These are phyloP conservation scores for Drepanosiphum platanoidis DNA, from an alignment of 2,888 invertebrate genomes.

Conservation along the genomic window DNA sequence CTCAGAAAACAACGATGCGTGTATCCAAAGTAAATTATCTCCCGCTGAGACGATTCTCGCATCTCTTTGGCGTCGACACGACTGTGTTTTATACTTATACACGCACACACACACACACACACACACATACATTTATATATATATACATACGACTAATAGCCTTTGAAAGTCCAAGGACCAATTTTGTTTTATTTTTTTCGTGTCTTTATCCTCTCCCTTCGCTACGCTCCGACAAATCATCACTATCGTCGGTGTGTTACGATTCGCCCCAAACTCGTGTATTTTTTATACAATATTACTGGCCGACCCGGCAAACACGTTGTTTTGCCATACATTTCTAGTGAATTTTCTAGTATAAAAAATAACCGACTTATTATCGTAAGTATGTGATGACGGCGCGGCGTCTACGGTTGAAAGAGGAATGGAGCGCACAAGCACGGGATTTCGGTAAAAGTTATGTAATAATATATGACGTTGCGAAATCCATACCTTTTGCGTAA, in stretches of 20 bases:
- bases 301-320: too few species aligned
- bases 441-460: too few species aligned
- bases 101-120: background rate
- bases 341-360: too few species aligned
- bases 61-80: constrained; percentile 37
- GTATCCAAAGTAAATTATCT: constrained; percentile 59
- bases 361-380: too few species aligned
- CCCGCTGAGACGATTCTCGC: constrained; percentile 42
- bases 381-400: too few species aligned
- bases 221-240: background rate
- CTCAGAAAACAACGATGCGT: constrained; percentile 15
- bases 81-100: background rate
- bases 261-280: too few species aligned
- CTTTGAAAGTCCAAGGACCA: constrained; percentile 21
- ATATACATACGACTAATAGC: constrained; percentile 10
- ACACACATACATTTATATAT: background rate
- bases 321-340: too few species aligned
- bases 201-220: background rate
- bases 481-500: too few species aligned
- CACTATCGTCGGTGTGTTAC: background rate
- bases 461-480: too few species aligned
- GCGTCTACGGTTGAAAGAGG: too few species aligned
- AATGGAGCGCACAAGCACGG: too few species aligned
- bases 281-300: too few species aligned
- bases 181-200: background rate